phyloP scores from a whole-genome alignment of 2,888 invertebrate species.

The Timema cristinae region DNA sequence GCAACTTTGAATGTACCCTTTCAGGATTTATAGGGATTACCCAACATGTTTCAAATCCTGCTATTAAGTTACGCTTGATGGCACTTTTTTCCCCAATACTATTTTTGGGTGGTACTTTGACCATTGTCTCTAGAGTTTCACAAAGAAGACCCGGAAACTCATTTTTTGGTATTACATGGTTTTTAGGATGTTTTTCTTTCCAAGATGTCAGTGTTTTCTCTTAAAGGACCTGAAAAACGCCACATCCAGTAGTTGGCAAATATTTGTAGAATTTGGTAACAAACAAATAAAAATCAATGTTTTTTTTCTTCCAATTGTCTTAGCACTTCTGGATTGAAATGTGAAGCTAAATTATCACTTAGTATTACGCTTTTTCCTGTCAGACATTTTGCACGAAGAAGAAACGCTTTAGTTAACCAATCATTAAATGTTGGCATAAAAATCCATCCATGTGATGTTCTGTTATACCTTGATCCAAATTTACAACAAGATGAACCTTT shows the following conservation, averaged over 20 bases:
- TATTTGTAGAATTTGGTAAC: neutral
- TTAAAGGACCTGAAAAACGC: slow-evolving; percentile 10
- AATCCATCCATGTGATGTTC: slow-evolving; percentile 38
- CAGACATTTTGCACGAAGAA: slow-evolving; percentile 33
- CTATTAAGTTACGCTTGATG: neutral
- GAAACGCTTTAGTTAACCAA: slow-evolving; percentile 36
- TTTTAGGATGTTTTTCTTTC: neutral
- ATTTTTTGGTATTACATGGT: neutral
- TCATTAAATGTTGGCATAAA: slow-evolving; percentile 37
- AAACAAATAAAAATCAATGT: slow-evolving; percentile 38
- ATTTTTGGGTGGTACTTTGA: neutral
- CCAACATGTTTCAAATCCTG: slow-evolving; percentile 6
- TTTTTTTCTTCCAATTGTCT: slow-evolving; percentile 36
- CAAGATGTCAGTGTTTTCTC: neutral
- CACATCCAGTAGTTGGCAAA: neutral
- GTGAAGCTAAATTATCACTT: slow-evolving; percentile 39
- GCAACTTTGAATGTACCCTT: neutral
- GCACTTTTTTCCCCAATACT: neutral
- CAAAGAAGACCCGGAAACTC: slow-evolving; percentile 3
- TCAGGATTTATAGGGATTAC: neutral
- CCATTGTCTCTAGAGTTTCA: neutral
- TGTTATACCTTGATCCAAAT: slow-evolving; percentile 32
- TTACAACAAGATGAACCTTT: slow-evolving; percentile 31
- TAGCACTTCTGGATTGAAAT: slow-evolving; percentile 35
- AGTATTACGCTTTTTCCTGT: slow-evolving; percentile 36